These are phyloP conservation scores for Leucania comma DNA, from an alignment of 2,888 invertebrate genomes.

Conservation along the genomic window DNA sequence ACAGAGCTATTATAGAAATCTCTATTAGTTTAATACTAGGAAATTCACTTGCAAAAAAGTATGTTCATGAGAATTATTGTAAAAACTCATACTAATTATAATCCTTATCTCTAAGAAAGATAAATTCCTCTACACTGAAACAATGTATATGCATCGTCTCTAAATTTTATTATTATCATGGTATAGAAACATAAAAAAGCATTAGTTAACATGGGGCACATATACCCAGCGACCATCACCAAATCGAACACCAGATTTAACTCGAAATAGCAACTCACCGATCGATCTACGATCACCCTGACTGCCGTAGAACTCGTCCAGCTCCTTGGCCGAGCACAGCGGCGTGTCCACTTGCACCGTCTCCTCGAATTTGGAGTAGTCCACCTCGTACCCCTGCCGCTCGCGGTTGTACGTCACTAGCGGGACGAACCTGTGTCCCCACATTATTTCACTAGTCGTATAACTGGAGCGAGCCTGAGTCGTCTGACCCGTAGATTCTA, in stretches of 20 bases:
- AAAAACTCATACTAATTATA: constrained; percentile 1
- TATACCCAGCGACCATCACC: constrained; percentile 76
- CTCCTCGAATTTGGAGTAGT: constrained; percentile 95
- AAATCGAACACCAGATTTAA: constrained; percentile 66
- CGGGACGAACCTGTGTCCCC: constrained; percentile 95
- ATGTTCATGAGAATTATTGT: background rate
- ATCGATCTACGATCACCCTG: constrained; percentile 90
- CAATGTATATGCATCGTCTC: constrained; percentile 14
- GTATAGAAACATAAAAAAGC: constrained; percentile 53
- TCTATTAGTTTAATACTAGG: background rate
- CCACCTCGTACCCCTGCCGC: constrained; percentile 94
- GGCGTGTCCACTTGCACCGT: constrained; percentile 95
- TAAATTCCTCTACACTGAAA: constrained; percentile 25
- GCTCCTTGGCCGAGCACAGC: constrained; percentile 93
- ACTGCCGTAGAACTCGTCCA: constrained; percentile 92
- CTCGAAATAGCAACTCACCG: constrained; percentile 85
- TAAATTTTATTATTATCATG: constrained; percentile 15
- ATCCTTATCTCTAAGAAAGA: constrained; percentile 1
- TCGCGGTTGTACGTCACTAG: constrained; percentile 94
- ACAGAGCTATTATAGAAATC: background rate
- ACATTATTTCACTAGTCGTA: constrained; percentile 94
- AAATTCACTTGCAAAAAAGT: background rate
- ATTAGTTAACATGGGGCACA: constrained; percentile 71
- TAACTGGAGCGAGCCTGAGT: constrained; percentile 95
- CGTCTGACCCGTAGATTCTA: constrained; percentile 95